Percentiles rank a stretch among this genome's conserved stretches.
Conservation (phyloP, 2,888 invertebrate genomes). For the Leuctra nigra region DNA sequence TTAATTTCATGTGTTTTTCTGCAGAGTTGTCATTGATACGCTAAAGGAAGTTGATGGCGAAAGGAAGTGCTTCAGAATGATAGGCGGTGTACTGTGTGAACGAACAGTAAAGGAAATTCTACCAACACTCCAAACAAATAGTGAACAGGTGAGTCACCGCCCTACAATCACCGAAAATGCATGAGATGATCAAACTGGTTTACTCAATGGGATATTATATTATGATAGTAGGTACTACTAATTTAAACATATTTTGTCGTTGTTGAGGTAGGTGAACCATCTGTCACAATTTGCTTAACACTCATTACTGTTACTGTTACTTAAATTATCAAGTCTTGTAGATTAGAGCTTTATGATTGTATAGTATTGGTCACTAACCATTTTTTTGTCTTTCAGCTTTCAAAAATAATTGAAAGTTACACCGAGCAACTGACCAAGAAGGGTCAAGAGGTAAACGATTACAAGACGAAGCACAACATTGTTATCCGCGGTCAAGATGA, state of each 20-base stretch:
- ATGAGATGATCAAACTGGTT: no score
- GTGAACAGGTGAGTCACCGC: conserved; percentile 56
- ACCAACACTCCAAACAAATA: conserved; percentile 73
- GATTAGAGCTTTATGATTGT: no score
- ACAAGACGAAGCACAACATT: conserved; percentile 85
- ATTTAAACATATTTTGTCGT: no score
- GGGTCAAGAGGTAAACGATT: conserved; percentile 86
- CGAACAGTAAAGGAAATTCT: conserved; percentile 86
- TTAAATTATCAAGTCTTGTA: no score
- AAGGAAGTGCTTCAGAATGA: conserved; percentile 86
- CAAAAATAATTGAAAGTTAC: conserved; percentile 68
- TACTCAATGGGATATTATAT: no score
- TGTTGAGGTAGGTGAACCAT: conserved; percentile 12
- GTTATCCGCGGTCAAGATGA: conserved; percentile 67
- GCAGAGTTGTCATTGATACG: conserved; percentile 90
- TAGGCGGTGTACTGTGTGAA: conserved; percentile 91
- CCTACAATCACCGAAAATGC: no score
- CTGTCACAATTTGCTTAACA: no score
- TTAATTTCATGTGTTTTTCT: conserved; percentile 33
- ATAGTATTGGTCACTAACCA: no score
- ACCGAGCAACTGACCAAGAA: conserved; percentile 78
- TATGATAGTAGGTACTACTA: no score
- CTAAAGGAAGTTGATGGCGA: conserved; percentile 75
- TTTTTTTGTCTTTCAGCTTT: conserved; percentile 50
- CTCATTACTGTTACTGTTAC: no score